A percentile compares a stretch with the other conserved stretches of the same genome.
Evolutionary conservation across 2,797 vertebrate species (phyloP).

Genomic region (Darevskia nairensis): DNA sequence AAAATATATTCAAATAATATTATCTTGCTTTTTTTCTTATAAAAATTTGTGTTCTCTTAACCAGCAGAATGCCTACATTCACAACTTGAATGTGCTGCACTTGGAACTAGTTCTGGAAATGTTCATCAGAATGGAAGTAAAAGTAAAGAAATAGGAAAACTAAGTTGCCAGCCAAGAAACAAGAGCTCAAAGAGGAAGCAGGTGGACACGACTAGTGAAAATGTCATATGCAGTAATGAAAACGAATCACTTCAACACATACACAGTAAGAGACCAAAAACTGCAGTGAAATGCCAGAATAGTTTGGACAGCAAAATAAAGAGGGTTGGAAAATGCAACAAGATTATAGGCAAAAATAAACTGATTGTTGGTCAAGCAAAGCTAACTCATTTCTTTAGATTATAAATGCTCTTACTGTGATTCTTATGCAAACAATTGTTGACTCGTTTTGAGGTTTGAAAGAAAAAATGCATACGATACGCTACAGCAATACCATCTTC

Average conservation of each 20-base stretch:
- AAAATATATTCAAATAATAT: conserved; percentile 30
- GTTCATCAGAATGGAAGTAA: conserved; percentile 72
- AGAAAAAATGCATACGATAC: conserved; percentile 19
- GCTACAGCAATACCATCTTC: conserved; percentile 8
- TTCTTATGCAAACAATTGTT: background rate
- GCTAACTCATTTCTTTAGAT: conserved; percentile 89
- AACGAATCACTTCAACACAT: conserved; percentile 84
- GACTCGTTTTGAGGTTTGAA: conserved; percentile 30
- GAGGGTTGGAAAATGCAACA: conserved; percentile 74
- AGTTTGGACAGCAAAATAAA: conserved; percentile 56
- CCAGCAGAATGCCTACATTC: conserved; percentile 73
- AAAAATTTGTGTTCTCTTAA: conserved; percentile 70
- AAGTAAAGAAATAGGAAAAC: conserved; percentile 72
- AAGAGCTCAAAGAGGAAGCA: conserved; percentile 87
- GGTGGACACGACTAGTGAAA: conserved; percentile 78
- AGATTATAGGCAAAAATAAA: conserved; percentile 79
- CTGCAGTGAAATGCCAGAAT: conserved; percentile 56
- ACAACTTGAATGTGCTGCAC: conserved; percentile 70
- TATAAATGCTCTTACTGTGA: conserved; percentile 75
- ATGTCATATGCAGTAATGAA: conserved; percentile 74
- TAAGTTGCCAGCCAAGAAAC: conserved; percentile 73
- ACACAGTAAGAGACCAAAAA: conserved; percentile 68
- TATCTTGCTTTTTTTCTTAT: conserved; percentile 61
- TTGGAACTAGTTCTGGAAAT: conserved; percentile 82
- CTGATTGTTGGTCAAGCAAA: conserved; percentile 90